phyloP scores from a whole-genome alignment of 2,888 invertebrate species.

The Spilosoma lubricipeda region DNA sequence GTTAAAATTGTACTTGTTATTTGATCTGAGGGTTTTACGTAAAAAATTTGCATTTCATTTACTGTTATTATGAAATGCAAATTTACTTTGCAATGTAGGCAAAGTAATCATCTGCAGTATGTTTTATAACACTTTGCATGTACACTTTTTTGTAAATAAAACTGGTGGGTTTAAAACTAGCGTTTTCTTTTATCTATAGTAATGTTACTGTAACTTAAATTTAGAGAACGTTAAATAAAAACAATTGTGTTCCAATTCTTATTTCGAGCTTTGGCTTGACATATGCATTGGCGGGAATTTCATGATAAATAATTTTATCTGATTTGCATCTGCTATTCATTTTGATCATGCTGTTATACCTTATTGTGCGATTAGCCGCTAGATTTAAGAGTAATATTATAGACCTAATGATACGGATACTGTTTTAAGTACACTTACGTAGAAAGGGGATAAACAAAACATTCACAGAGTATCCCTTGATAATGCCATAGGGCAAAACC shows the following conservation, averaged over 20 bases:
- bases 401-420: background rate
- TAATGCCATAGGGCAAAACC: no score
- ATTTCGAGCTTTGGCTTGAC: background rate
- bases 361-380: background rate
- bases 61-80: background rate
- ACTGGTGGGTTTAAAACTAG: background rate
- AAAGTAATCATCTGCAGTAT: conserved; percentile 5
- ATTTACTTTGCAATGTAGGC: background rate
- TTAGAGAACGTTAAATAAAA: background rate
- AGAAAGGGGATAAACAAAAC: background rate
- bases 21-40: no score
- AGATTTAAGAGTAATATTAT: background rate
- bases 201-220: background rate
- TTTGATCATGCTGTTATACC: background rate
- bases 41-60: background rate
- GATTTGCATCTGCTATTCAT: background rate
- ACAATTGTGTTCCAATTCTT: background rate
- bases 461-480: no score
- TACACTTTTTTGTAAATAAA: background rate
- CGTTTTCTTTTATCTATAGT: background rate
- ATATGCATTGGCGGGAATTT: no score
- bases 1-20: no score
- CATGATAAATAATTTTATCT: no score
- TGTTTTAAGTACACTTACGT: background rate
- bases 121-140: background rate